Base-by-base conservation (phyloP, 2,113 vertebrate genomes). In the Colinus virginianus region DNA sequence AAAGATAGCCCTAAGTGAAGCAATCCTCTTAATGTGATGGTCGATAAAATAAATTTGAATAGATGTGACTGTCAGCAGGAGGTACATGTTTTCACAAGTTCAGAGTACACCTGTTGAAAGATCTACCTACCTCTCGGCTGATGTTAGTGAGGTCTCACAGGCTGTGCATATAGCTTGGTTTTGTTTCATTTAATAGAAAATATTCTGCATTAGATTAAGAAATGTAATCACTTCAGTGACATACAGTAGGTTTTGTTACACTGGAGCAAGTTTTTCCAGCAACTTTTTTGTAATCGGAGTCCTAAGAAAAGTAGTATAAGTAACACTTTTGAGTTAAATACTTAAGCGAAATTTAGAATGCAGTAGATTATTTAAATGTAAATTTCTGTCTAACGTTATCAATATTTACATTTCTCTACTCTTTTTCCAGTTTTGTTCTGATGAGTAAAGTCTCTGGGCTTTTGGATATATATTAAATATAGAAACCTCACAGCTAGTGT, bases 381-480 rank as follows among this genome's bases (percentile, higher is more conserved):
- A 58, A 28, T 81, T 95, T 84, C 40, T 92, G 62, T 90, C 40
- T 85, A 28, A 36, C 84, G 59, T 70, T 77, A 79, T 2, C 85
- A 75, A 83, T 92, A 64, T 91, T 93, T 93, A 34, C 66, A 4
- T 61, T 75, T 91, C 9, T 18, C 17, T 91, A n/a, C 67, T 72
- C 11, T 12, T 94, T 46, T 87, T 76, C 30, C 19, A 77, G 2
- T 94, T 87, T 0, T 90, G 81, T 87, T 85, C 34, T 68, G 48
- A 0, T 77, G 84, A 87, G 51, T 94, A 8, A 92, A 70, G 82
- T 80, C 91, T 48, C 45, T 87, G 63, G 84, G 91, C 61, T 90
- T 59, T 77, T 78, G 26, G 67, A 8, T 90, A 25, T 30, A 32
- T 83, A 81, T 87, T 95, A 92, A 90, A 87, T 95, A 85, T 80